Evolutionary conservation across 1,140 invertebrate genomes (phyloP), one percentile per base, ranked within the genome.

Genomic region (Asbolus verrucosus): DNA sequence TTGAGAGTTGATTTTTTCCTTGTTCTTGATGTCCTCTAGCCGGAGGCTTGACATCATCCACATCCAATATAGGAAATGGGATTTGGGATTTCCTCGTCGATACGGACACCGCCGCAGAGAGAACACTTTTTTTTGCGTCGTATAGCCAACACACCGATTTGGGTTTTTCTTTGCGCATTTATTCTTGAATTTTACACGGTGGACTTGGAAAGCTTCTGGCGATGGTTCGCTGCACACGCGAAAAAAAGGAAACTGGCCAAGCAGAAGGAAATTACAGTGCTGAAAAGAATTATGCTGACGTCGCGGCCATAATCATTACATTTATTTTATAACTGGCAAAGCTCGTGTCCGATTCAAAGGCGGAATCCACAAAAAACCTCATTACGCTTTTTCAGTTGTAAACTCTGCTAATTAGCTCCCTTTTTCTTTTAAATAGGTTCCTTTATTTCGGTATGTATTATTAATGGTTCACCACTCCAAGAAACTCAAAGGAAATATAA

Each of bases 51-150:
- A 54, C 46, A 11, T 54, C 46, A 27, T 54, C 16, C 41, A 19
- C 16, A 18, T 46, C 46, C 46, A 54, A 54, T 54, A 54, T 54
- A 27, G 21, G 19, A 54, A 54, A 54, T 54, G 46, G 46, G 46
- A 54, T 24, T 54, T 54, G 46, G 46, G 46, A 54, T 54, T 54
- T 54, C 3, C 3, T 27, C 8, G 24, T 27, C 33, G 33, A 36
- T 36, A 11, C 19, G 21, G 46, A 46, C 41, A 46, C 41, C 24
- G 24, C 24, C 38, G 38, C 38, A 39, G 38, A 46, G 41, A 16
- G 41, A 6, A 19, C 14, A 46, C 15, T 16, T 18, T 46, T 41
- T 41, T 14, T 15, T 41, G 6, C 6, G 16, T 0, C 24, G n/a
- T 46, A 46, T 46, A 46, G 2, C 14, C 41, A 6, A 39, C 38